Evolutionary conservation across 2,888 invertebrate species (phyloP), one percentile per base, ranked within the genome.

Genomic region (Tipula confusa): DNA sequence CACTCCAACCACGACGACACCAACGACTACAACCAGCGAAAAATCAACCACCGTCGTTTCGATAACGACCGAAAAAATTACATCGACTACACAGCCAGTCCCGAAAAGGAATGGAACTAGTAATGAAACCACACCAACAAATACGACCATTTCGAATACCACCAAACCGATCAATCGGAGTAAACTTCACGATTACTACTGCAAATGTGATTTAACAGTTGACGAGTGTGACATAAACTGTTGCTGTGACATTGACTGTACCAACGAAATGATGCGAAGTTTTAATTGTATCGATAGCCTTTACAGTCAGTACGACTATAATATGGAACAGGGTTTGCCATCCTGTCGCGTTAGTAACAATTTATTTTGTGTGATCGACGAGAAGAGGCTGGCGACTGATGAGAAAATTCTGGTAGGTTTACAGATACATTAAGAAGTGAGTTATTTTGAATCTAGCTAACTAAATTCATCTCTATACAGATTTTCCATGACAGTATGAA

Each of bases 231-330:
- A 96, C 87, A 90, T 95, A 13, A 95, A 95, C 87, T 96, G 96
- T 87, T 96, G 96, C 87, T 96, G 96, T 87, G 96, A 96, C 87
- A 87, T 87, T 13, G 94, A 95, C 86, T 96, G 96, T 86, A 88
- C 86, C 0, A 1, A 84, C 0, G 87, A 86, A 6, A 86, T 87
- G 33, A 83, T 87, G 0, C 85, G 86, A 15, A 87, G 87, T 0
- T 89, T 89, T 64, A 85, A 86, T 83, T 89, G 89, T 79, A 15
- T 85, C n/a, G 83, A 31, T 29, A 43, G 82, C 6, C 80, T 85
- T 0, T 86, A 85, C 9, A 83, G 80, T 1, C 84, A 87, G 2
- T 86, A 87, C 31, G 87, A 88, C 83, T 87, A 87, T 48, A 86
- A 88, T 15, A 88, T 87, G 84, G 85, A 86, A n/a, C 87, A 88